Percentiles rank a stretch among this genome's conserved stretches.
Conservation (phyloP, 2,888 invertebrate species). For the Physocephala rufipes region DNA sequence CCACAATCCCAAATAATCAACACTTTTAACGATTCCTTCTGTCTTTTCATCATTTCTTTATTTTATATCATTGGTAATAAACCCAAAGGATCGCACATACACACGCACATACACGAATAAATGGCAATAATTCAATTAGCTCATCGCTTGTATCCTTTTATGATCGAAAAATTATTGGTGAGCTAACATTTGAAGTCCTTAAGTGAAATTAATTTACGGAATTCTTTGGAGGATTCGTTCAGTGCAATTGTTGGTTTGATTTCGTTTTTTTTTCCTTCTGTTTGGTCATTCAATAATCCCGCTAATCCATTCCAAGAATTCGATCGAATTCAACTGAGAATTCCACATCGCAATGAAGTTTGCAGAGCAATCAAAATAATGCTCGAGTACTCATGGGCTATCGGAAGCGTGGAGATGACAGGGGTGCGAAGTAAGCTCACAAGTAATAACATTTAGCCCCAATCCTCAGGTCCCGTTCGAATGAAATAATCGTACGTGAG, state of each 20-base stretch:
- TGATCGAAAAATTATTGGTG: constrained; percentile 16
- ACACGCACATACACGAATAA: background rate
- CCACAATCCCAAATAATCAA: too few relatives aligned
- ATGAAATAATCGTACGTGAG: too few relatives aligned
- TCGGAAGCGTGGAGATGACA: too few relatives aligned
- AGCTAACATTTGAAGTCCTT: constrained; percentile 4
- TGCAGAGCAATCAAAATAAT: too few relatives aligned
- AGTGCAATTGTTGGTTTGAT: too few relatives aligned
- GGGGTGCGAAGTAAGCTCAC: too few relatives aligned
- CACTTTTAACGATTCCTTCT: background rate
- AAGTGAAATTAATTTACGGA: constrained; percentile 24
- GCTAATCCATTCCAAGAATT: background rate
- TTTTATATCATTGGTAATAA: background rate
- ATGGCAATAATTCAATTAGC: constrained; percentile 27
- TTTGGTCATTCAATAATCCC: background rate
- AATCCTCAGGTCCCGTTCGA: too few relatives aligned
- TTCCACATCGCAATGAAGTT: too few relatives aligned
- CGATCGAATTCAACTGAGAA: too few relatives aligned
- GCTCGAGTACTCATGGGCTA: too few relatives aligned
- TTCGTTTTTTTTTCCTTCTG: background rate
- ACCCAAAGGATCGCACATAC: background rate
- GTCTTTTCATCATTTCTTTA: background rate
- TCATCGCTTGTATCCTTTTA: constrained; percentile 17
- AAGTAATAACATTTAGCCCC: too few relatives aligned
- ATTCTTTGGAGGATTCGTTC: background rate